Percentiles rank a stretch among this genome's conserved stretches.
Evolutionary conservation across 2,797 vertebrate genomes (phyloP).

Genomic region (Enteromius afrohamiltoni): DNA sequence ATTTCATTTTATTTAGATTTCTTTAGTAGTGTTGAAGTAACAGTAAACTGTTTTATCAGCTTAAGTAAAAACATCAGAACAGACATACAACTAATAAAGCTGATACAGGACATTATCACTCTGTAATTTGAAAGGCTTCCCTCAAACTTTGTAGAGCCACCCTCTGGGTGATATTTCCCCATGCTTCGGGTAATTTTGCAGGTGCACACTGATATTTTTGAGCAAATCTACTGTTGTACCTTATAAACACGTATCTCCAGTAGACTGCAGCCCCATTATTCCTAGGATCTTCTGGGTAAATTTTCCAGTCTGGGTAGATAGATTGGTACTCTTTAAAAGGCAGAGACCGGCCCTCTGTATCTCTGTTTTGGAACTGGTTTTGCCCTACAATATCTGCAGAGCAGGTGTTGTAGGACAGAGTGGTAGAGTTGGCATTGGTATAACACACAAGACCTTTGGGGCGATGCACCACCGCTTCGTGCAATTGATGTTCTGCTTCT

Average conservation of each 20-base stretch:
- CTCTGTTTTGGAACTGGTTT: constrained; percentile 46
- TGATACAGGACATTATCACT: constrained; percentile 3
- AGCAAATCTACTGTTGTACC: constrained; percentile 72
- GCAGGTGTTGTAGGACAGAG: constrained; percentile 51
- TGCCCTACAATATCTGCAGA: constrained; percentile 51
- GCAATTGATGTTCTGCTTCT: constrained; percentile 65
- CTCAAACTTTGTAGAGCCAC: constrained; percentile 69
- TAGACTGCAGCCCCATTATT: constrained; percentile 59
- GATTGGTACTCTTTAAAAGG: constrained; percentile 57
- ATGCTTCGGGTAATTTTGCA: constrained; percentile 68
- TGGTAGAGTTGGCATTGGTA: constrained; percentile 46
- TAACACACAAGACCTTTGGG: constrained; percentile 67
- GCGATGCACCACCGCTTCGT: constrained; percentile 70
- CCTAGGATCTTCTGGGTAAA: constrained; percentile 52
- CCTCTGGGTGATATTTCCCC: constrained; percentile 68
- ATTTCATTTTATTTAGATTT: constrained; percentile 3
- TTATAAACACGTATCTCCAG: constrained; percentile 76
- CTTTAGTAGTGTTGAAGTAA: background rate
- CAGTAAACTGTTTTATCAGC: background rate
- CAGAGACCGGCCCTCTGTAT: constrained; percentile 39
- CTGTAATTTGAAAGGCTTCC: constrained; percentile 54
- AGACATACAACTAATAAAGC: background rate
- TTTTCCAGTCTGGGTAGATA: constrained; percentile 66
- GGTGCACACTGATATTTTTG: constrained; percentile 63
- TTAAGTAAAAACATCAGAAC: background rate